Conservation (phyloP, 35 echinoderm and acorn worm species). For the Heliocidaris tuberculata region DNA sequence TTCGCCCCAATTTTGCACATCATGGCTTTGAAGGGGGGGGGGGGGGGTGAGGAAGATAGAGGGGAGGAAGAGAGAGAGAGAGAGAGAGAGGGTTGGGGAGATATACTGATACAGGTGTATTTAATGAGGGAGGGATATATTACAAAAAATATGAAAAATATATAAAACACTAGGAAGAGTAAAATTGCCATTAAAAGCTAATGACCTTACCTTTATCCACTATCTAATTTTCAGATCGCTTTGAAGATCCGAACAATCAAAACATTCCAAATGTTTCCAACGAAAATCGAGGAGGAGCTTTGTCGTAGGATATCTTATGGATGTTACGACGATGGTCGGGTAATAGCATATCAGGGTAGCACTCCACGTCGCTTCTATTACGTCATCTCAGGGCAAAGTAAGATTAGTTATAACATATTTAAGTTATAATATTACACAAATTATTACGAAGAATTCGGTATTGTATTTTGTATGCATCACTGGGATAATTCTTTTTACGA, state of each 20-base stretch:
- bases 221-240: slow-evolving; percentile 51
- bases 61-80: too few species aligned
- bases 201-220: background rate
- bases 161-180: too few species aligned
- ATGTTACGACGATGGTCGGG: slow-evolving; percentile 68
- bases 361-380: slow-evolving; percentile 68
- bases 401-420: background rate
- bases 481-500: too few species aligned
- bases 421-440: too few species aligned
- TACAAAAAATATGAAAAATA: too few species aligned
- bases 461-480: too few species aligned
- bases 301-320: slow-evolving; percentile 59
- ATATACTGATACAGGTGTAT: background rate
- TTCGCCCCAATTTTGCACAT: too few species aligned
- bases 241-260: slow-evolving; percentile 56
- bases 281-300: slow-evolving; percentile 60
- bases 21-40: too few species aligned
- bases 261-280: slow-evolving; percentile 70
- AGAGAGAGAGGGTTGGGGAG: too few species aligned
- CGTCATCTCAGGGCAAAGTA: slow-evolving; percentile 74
- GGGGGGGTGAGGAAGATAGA: too few species aligned
- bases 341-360: slow-evolving; percentile 72
- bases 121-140: background rate
- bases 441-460: too few species aligned
- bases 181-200: background rate